These are phyloP conservation scores for Arion vulgaris DNA, from an alignment of 1,140 invertebrate genomes.

Conservation along the genomic window DNA sequence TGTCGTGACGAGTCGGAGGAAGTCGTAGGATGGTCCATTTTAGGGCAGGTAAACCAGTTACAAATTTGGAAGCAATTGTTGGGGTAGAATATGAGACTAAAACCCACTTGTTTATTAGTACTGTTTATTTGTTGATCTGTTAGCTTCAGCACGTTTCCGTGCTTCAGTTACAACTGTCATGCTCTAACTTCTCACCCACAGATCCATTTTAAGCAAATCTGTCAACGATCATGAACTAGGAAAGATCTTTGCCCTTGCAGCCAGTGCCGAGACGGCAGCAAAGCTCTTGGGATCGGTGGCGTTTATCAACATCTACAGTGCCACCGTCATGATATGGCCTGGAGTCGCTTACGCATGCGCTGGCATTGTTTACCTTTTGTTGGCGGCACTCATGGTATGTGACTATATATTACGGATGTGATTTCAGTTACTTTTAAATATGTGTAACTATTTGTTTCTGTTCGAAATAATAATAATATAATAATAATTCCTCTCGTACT, in stretches of 20 bases:
- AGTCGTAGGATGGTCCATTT: too few relatives aligned
- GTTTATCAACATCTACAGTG: constrained; percentile 68
- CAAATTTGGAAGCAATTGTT: too few relatives aligned
- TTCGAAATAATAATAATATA: too few relatives aligned
- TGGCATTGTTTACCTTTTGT: constrained; percentile 56
- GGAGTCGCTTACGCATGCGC: constrained; percentile 65
- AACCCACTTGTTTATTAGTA: too few relatives aligned
- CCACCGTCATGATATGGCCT: constrained; percentile 58
- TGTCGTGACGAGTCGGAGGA: too few relatives aligned
- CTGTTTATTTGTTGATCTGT: too few relatives aligned
- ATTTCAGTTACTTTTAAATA: constrained; percentile 34
- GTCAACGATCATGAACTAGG: constrained; percentile 61
- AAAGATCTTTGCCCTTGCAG: constrained; percentile 67
- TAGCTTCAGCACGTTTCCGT: too few relatives aligned
- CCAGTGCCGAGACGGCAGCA: constrained; percentile 65
- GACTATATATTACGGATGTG: constrained; percentile 43
- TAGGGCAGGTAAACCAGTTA: too few relatives aligned
- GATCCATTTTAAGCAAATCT: constrained; percentile 67
- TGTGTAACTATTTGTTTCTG: too few relatives aligned
- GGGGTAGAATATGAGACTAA: too few relatives aligned
- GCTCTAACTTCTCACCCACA: constrained; percentile 7
- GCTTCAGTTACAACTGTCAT: too few relatives aligned
- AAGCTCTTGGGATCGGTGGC: constrained; percentile 66
- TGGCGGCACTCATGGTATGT: constrained; percentile 48
- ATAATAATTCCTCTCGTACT: too few relatives aligned